phyloP scores from a whole-genome alignment of 2,113 vertebrate genomes.

The Eleginops maclovinus region DNA sequence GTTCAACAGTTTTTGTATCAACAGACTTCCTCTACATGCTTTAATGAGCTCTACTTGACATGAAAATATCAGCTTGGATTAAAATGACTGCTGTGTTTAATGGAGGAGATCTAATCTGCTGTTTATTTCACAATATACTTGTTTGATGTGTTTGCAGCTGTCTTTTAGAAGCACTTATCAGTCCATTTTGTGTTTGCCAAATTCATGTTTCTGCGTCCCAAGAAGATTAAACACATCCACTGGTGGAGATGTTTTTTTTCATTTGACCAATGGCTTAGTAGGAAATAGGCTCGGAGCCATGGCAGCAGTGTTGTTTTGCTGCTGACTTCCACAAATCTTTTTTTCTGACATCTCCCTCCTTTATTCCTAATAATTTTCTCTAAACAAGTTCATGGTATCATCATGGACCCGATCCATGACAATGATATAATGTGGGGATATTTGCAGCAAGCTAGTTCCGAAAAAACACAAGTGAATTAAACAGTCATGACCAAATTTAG shows the following conservation, averaged over 20 bases:
- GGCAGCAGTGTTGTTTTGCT: background rate
- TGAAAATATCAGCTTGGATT: background rate
- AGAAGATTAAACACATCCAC: background rate
- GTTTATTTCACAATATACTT: background rate
- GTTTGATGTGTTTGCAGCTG: background rate
- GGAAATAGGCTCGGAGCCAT: background rate
- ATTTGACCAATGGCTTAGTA: background rate
- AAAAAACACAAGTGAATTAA: background rate
- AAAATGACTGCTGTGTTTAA: background rate
- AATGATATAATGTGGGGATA: background rate
- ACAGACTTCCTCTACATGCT: background rate
- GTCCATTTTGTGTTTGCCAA: background rate
- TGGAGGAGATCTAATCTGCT: background rate
- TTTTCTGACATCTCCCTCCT: slow-evolving; percentile 21
- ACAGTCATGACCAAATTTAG: background rate
- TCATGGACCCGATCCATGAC: background rate
- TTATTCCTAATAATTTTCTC: slow-evolving; percentile 13
- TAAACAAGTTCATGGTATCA: background rate
- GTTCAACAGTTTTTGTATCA: slow-evolving; percentile 13
- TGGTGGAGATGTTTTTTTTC: background rate
- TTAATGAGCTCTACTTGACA: background rate
- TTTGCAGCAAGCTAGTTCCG: background rate
- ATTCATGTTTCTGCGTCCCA: background rate
- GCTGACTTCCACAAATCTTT: slow-evolving; percentile 29
- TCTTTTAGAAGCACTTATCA: background rate